These are phyloP conservation scores for Heteromurus nitidus DNA, from an alignment of 2,888 invertebrate species.

Conservation along the genomic window DNA sequence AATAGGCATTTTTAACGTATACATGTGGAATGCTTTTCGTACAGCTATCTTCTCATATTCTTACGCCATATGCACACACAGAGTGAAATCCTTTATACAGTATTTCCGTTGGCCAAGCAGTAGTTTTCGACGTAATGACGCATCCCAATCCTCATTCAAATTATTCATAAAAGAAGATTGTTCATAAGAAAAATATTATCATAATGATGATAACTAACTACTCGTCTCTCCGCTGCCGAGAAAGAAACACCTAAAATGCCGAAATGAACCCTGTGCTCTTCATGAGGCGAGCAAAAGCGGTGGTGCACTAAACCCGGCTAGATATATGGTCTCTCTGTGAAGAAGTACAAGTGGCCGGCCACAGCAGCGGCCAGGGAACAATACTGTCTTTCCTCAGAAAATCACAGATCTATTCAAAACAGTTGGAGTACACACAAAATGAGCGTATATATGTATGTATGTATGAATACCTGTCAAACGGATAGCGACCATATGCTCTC, in stretches of 20 bases:
- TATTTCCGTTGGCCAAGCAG: not conserved
- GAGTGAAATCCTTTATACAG: too few relatives aligned
- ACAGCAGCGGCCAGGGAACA: conserved; percentile 24
- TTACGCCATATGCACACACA: too few relatives aligned
- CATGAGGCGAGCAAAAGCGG: not conserved
- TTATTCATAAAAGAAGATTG: conserved; percentile 38
- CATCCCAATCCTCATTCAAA: conserved; percentile 16
- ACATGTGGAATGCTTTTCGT: too few relatives aligned
- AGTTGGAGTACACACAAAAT: conserved; percentile 1
- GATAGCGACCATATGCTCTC: conserved; percentile 59
- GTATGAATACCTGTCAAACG: conserved; percentile 46
- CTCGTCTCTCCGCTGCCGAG: not conserved
- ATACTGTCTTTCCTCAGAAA: conserved; percentile 56
- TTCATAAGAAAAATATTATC: conserved; percentile 29
- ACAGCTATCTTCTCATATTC: too few relatives aligned
- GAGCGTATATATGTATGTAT: too few relatives aligned
- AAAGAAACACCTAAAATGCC: conserved; percentile 23
- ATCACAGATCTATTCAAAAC: conserved; percentile 58
- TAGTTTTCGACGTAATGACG: conserved; percentile 1
- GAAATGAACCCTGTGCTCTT: conserved; percentile 44
- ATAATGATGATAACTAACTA: conserved; percentile 38
- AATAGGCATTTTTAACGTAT: too few relatives aligned
- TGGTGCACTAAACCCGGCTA: not conserved
- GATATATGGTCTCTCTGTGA: not conserved
- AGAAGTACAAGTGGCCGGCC: not conserved